A percentile compares a stretch with the other conserved stretches of the same genome.
phyloP scores from a whole-genome alignment of 2,797 vertebrate genomes.

The Bryconaethiops microstoma region DNA sequence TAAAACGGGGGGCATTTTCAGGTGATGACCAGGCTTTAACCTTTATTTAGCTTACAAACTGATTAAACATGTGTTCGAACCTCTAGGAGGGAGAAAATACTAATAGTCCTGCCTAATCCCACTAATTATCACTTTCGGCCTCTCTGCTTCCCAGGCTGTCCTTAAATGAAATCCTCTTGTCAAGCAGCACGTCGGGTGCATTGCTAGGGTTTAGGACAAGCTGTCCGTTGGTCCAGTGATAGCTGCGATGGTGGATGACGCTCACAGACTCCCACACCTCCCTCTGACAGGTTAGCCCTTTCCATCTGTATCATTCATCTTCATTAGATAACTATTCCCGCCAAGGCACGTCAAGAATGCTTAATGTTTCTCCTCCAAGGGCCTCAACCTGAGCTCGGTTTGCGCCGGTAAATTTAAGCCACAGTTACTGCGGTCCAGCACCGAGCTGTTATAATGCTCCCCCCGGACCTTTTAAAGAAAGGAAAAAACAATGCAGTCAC shows the following conservation, averaged over 20 bases:
- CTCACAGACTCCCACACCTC: conserved; percentile 30
- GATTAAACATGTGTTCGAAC: conserved; percentile 8
- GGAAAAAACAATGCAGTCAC: conserved; percentile 59
- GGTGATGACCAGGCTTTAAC: not conserved
- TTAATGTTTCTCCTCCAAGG: conserved; percentile 55
- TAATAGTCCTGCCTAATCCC: conserved; percentile 6
- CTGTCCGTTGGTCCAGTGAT: conserved; percentile 13
- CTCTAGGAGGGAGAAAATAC: not conserved
- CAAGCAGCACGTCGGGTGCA: conserved; percentile 1
- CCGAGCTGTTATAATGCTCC: conserved; percentile 50
- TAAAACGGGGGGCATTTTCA: not conserved
- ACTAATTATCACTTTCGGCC: conserved; percentile 10
- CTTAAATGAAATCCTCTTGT: conserved; percentile 31
- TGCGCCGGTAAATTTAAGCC: conserved; percentile 47
- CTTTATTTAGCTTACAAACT: conserved; percentile 6
- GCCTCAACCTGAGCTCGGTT: conserved; percentile 47
- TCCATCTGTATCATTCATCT: conserved; percentile 61
- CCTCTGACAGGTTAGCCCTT: conserved; percentile 48
- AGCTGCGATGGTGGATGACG: conserved; percentile 33
- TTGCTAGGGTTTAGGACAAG: conserved; percentile 22
- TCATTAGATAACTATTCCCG: conserved; percentile 62
- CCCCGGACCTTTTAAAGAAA: conserved; percentile 52
- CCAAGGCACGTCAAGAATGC: conserved; percentile 60
- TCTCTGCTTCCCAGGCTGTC: not conserved
- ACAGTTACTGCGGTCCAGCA: conserved; percentile 14